These are phyloP conservation scores for Hypotaenidia philippensis DNA, from an alignment of 2,797 vertebrate genomes.

Conservation along the genomic window DNA sequence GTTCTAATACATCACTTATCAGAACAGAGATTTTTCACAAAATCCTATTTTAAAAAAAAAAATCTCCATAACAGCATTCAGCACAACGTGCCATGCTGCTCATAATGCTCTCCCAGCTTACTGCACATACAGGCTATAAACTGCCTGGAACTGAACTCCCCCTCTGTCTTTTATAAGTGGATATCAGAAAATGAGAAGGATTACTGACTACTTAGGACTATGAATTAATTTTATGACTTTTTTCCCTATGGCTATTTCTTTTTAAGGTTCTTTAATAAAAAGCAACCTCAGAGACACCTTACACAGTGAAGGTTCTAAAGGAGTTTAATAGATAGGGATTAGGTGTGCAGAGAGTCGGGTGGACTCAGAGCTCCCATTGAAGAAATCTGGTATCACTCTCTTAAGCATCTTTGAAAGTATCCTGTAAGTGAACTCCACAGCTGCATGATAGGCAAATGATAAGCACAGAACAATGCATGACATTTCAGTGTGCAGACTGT, in stretches of 20 bases:
- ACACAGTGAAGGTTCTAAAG: not conserved
- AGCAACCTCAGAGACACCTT: not conserved
- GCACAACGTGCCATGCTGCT: not conserved
- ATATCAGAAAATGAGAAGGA: not conserved
- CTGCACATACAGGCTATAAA: not conserved
- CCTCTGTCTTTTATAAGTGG: not conserved
- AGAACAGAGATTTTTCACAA: not conserved
- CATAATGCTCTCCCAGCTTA: not conserved
- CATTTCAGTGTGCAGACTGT: no score
- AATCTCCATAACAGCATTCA: not conserved
- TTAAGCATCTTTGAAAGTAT: not conserved
- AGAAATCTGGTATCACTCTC: not conserved
- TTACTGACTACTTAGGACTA: not conserved
- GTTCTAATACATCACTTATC: not conserved
- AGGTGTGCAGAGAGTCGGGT: not conserved
- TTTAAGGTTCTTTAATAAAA: not conserved
- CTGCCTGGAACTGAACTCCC: not conserved
- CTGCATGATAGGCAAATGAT: not conserved
- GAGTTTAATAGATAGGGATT: not conserved
- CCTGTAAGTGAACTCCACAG: not conserved
- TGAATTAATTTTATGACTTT: not conserved
- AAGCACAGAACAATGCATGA: not conserved
- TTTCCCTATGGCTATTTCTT: not conserved
- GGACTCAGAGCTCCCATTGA: not conserved
- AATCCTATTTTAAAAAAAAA: not conserved